phyloP scores from a whole-genome alignment of 2,797 vertebrate genomes.

The Pipistrellus nathusii region DNA sequence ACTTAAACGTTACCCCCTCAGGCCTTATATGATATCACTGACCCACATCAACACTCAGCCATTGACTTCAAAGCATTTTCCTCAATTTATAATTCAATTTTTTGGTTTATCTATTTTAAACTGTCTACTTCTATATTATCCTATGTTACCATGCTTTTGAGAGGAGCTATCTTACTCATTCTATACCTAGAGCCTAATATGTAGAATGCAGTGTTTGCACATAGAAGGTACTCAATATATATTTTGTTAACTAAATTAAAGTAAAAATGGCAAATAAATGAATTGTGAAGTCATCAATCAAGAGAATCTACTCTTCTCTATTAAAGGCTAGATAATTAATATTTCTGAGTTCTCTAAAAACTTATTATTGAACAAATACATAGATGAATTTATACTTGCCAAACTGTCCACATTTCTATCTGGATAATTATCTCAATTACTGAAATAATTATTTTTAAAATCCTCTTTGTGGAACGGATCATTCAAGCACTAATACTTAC shows the following conservation, averaged over 20 bases:
- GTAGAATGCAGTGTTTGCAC: background rate
- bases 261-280: constrained; percentile 18
- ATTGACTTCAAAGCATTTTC: background rate
- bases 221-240: background rate
- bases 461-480: constrained; percentile 28
- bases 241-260: constrained; percentile 40
- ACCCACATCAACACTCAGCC: background rate
- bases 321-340: constrained; percentile 20
- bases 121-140: background rate
- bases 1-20: background rate
- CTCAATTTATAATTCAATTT: constrained; percentile 10
- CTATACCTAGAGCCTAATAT: background rate
- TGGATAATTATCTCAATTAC: constrained; percentile 12
- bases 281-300: constrained; percentile 5
- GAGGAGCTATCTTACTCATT: background rate
- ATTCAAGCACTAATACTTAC: constrained; percentile 84
- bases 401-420: constrained; percentile 39
- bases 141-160: background rate
- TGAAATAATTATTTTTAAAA: constrained; percentile 42
- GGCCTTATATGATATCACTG: background rate
- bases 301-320: constrained; percentile 27
- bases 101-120: constrained; percentile 39
- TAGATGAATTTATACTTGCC: constrained; percentile 10
- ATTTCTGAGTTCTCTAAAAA: constrained; percentile 3
- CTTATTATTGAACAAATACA: constrained; percentile 44